Percentiles rank a stretch among this genome's conserved stretches.
Evolutionary conservation across 2,113 vertebrate species (phyloP).

Genomic region (Tychaedon coryphoeus): DNA sequence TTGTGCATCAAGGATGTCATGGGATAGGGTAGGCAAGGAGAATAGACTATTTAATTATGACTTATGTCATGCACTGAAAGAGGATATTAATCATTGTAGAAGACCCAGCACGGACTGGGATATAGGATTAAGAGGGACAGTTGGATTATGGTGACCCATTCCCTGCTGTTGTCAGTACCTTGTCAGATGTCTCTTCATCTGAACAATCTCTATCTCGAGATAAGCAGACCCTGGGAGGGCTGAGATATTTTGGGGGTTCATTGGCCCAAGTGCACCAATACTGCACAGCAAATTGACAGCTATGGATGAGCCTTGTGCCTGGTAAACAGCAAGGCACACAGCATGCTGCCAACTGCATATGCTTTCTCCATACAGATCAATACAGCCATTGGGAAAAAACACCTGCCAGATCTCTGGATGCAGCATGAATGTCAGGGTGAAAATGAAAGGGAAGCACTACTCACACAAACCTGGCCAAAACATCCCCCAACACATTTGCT

Average conservation of each 20-base stretch:
- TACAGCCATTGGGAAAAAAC: slow-evolving; percentile 6
- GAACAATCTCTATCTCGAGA: background rate
- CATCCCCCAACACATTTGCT: background rate
- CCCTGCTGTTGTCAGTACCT: background rate
- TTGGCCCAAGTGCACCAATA: background rate
- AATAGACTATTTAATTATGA: background rate
- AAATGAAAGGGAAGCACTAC: background rate
- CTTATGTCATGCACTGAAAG: background rate
- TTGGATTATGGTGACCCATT: background rate
- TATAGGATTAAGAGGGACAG: background rate
- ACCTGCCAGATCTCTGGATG: background rate
- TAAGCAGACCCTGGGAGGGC: background rate
- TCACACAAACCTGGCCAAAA: background rate
- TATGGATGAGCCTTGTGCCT: background rate
- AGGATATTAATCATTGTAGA: background rate
- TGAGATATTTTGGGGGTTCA: background rate
- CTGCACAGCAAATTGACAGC: background rate
- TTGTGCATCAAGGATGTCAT: background rate
- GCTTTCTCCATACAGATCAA: slow-evolving; percentile 28
- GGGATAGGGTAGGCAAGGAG: background rate
- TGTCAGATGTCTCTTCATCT: background rate
- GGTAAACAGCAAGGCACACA: slow-evolving; percentile 28
- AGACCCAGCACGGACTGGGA: background rate
- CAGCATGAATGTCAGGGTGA: background rate
- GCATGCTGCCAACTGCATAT: background rate